These are phyloP conservation scores for Pleuronectes platessa DNA, from an alignment of 2,113 vertebrate species.

Conservation along the genomic window DNA sequence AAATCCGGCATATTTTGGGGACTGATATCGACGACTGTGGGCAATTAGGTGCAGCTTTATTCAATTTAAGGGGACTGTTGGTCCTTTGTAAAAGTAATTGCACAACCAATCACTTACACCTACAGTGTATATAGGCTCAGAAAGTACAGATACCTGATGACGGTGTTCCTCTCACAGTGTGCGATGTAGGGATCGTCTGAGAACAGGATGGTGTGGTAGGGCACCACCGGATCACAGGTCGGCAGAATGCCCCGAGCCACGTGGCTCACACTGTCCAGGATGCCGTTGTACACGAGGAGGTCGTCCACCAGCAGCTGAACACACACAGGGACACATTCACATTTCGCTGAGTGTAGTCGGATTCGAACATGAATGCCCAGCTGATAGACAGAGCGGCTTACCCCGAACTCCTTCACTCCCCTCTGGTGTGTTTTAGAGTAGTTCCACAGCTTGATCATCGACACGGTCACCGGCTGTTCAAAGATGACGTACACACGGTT, in stretches of 20 bases:
- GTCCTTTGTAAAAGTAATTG: too few species aligned
- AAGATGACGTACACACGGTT: slow-evolving; percentile 97
- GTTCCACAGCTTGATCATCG: slow-evolving; percentile 99
- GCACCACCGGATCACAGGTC: slow-evolving; percentile 88
- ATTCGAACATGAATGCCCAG: not conserved
- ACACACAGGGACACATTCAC: slow-evolving; percentile 25
- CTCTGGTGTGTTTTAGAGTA: slow-evolving; percentile 95
- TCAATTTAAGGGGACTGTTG: too few species aligned
- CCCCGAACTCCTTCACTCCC: slow-evolving; percentile 98
- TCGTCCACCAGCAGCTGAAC: slow-evolving; percentile 94
- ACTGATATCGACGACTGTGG: too few species aligned
- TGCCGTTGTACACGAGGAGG: slow-evolving; percentile 94
- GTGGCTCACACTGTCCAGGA: slow-evolving; percentile 88
- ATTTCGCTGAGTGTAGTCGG: not conserved
- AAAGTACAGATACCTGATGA: slow-evolving; percentile 84
- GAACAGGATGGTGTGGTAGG: slow-evolving; percentile 95
- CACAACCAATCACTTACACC: too few species aligned
- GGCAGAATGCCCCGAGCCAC: slow-evolving; percentile 90
- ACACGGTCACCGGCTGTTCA: slow-evolving; percentile 92
- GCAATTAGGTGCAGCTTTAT: too few species aligned
- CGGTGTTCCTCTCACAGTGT: slow-evolving; percentile 85
- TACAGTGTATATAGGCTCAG: too few species aligned
- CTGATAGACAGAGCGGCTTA: slow-evolving; percentile 60
- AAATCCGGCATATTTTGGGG: too few species aligned
- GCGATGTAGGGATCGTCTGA: slow-evolving; percentile 84